A percentile compares a stretch with the other conserved stretches of the same genome.
phyloP scores from a whole-genome alignment of 2,888 invertebrate genomes.

The Phragmatobia fuliginosa region DNA sequence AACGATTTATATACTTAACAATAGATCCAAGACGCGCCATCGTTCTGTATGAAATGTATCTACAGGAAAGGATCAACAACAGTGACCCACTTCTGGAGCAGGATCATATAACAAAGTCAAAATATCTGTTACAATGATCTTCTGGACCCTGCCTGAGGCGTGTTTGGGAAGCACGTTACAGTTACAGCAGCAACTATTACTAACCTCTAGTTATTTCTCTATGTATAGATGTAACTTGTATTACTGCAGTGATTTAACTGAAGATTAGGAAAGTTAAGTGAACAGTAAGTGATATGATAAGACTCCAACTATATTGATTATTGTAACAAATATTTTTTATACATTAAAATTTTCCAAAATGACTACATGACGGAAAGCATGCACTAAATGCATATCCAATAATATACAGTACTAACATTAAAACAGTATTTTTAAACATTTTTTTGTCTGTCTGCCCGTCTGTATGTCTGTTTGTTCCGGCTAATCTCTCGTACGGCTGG shows the following conservation, averaged over 20 bases:
- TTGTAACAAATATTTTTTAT: too few relatives aligned
- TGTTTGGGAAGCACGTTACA: not conserved
- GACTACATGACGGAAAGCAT: too few relatives aligned
- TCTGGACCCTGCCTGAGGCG: not conserved
- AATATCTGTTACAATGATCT: not conserved
- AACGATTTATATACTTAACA: not conserved
- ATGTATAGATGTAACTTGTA: not conserved
- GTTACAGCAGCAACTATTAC: not conserved
- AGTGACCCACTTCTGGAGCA: not conserved
- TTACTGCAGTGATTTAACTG: not conserved
- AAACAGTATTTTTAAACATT: too few relatives aligned
- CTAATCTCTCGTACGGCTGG: too few relatives aligned
- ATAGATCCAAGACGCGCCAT: not conserved
- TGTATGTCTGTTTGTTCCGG: too few relatives aligned
- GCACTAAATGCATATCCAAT: too few relatives aligned
- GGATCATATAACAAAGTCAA: conserved; percentile 1
- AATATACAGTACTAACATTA: too few relatives aligned
- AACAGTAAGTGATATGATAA: not conserved
- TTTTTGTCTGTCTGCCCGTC: too few relatives aligned
- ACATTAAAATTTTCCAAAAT: too few relatives aligned
- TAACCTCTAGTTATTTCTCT: not conserved
- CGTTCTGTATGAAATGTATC: not conserved
- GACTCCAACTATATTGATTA: too few relatives aligned
- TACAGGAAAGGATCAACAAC: not conserved
- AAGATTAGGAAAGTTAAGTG: not conserved